Conservation (phyloP, 1,140 invertebrate species). For the Drosophila setifemur region DNA sequence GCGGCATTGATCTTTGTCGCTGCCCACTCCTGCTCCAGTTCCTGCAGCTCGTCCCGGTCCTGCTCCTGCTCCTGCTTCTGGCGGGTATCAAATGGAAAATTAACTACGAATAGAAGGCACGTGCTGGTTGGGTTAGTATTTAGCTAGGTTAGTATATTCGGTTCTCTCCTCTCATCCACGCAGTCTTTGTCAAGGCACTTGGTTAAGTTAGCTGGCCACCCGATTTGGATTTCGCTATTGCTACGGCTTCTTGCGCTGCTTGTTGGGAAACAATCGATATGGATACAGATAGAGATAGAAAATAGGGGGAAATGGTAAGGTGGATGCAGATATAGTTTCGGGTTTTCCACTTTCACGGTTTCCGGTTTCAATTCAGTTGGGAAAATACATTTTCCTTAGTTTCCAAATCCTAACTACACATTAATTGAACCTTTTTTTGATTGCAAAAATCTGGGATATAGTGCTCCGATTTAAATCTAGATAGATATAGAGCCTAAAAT, state of each 20-base stretch:
- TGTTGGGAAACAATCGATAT: constrained; percentile 3
- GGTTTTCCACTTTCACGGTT: not conserved
- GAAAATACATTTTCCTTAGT: too few species aligned
- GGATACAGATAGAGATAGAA: not conserved
- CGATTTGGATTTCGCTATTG: not conserved
- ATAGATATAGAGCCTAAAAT: too few species aligned
- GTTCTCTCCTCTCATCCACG: not conserved
- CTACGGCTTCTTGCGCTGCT: constrained; percentile 61
- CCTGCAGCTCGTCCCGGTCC: not conserved
- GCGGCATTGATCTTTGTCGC: constrained; percentile 88
- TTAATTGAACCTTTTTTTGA: too few species aligned
- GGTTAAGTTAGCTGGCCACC: constrained; percentile 31
- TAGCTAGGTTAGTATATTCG: not conserved
- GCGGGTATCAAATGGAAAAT: constrained; percentile 10
- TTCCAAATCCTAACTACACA: too few species aligned
- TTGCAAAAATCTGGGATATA: too few species aligned
- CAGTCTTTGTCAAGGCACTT: constrained; percentile 56
- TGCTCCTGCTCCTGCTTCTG: not conserved
- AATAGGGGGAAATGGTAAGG: too few species aligned
- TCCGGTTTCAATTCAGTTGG: not conserved
- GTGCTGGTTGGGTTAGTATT: constrained; percentile 25
- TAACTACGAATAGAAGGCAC: not conserved
- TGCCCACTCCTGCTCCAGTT: constrained; percentile 76
- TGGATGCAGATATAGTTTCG: not conserved
- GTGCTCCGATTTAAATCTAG: too few species aligned